A percentile compares a stretch with the other conserved stretches of the same genome.
Conservation (phyloP, 2,797 vertebrate species). For the Coendou prehensilis region DNA sequence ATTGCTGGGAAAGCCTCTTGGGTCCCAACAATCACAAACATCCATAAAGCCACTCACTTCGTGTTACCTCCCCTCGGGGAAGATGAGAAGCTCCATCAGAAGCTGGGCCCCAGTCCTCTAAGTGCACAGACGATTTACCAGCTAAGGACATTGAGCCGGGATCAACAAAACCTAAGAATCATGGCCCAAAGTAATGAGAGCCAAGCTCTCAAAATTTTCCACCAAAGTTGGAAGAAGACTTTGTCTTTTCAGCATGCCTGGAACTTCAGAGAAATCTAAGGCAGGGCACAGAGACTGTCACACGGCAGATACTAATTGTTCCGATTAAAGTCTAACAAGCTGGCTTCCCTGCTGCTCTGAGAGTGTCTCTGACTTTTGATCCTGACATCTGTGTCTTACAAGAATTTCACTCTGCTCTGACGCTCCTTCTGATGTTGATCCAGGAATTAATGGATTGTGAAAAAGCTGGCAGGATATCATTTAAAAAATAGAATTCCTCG, state of each 20-base stretch:
- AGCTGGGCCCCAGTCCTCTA: background rate
- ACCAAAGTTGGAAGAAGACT: slow-evolving; percentile 84
- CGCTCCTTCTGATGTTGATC: slow-evolving; percentile 99
- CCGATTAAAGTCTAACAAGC: slow-evolving; percentile 94
- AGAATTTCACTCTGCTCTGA: slow-evolving; percentile 96
- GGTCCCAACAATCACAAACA: slow-evolving; percentile 47
- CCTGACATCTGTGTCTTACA: slow-evolving; percentile 97
- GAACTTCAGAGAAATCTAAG: slow-evolving; percentile 88
- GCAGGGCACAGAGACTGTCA: slow-evolving; percentile 89
- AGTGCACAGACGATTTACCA: slow-evolving; percentile 73
- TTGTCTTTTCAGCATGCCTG: slow-evolving; percentile 85
- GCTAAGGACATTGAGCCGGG: slow-evolving; percentile 76
- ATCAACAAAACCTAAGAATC: slow-evolving; percentile 75
- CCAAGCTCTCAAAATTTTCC: slow-evolving; percentile 78
- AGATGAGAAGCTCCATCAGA: slow-evolving; percentile 57
- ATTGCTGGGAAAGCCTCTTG: slow-evolving; percentile 31
- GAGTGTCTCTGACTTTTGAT: slow-evolving; percentile 94
- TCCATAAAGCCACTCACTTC: slow-evolving; percentile 63
- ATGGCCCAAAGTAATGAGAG: slow-evolving; percentile 67
- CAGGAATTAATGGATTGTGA: slow-evolving; percentile 99
- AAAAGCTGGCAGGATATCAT: slow-evolving; percentile 95
- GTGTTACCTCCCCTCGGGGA: slow-evolving; percentile 2
- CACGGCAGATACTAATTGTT: slow-evolving; percentile 94
- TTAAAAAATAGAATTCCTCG: slow-evolving; percentile 93
- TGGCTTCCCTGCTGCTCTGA: slow-evolving; percentile 91